Base-by-base conservation (phyloP, 2,113 vertebrate genomes). In the Hucho hucho region DNA sequence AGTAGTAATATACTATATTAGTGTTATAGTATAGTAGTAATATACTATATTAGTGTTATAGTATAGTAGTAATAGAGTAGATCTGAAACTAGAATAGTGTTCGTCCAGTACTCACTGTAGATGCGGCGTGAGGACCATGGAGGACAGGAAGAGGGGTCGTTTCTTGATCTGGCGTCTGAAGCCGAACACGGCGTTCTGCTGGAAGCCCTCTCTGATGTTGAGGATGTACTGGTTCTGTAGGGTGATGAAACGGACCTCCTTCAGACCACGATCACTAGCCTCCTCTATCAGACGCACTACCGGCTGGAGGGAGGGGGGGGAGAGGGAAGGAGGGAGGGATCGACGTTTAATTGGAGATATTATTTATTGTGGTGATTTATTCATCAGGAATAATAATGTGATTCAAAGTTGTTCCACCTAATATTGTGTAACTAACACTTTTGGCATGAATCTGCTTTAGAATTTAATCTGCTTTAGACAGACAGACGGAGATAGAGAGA, bases 191-290 rank as follows among this genome's bases (percentile, higher is more conserved):
- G 96, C 93, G 2, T 96, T 98, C 86, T 97, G 96, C 91, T 97
- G 96, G 92, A 97, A 97, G 70, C 96, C 96, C 72, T 97, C 96
- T 53, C 90, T 91, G 89, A 97, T 95, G 88, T 98, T 98, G 73
- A 99, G 92, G 85, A 97, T 96, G 68, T 98, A 99, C 86, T 98
- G 97, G 85, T 98, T 98, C 86, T 98, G 97, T 91, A 97, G 96
- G 69, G 96, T 99, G 69, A 98, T 94, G 80, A 99, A 98, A 1
- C 97, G 95, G 25, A 99, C 96, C 87, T 99, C 98, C 81, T 96
- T 97, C 79, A 99, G 92, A 26, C 98, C 97, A 24, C 96, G 92
- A 26, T 90, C 94, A 61, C 92, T 96, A 6, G 97, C 96, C 89
- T 98, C 96, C 87, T 98, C 97, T 37, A 99, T 98, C 84, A 98